Base-by-base conservation (phyloP, 2,888 invertebrate species). In the Sclerodermus sp. region DNA sequence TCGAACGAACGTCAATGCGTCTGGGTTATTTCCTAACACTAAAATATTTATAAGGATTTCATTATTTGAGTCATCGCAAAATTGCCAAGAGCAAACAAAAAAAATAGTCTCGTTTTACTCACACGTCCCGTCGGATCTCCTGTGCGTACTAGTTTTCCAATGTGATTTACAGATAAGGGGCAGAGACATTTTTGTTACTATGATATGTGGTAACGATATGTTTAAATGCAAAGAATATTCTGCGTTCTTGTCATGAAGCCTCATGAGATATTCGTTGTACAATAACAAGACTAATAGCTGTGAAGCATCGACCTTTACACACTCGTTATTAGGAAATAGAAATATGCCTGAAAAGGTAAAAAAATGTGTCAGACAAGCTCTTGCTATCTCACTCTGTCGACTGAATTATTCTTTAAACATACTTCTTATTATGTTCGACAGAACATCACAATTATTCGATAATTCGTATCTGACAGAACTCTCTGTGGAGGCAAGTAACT, bases 391-490 rank as follows among this genome's bases (percentile, higher is more conserved):
- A 46, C 34, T 5, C 13, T 49, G 40, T 53, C n/a, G n/a, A n/a
- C n/a, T n/a, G n/a, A n/a, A n/a, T n/a, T n/a, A n/a, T n/a, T n/a
- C n/a, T n/a, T n/a, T n/a, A n/a, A n/a, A 60, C 69, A 53, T 64
- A 81, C 83, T 82, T 76, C 84, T 75, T 39, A 83, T 64, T 54
- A 82, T 73, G 58, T 77, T 80, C 47, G 76, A 77, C 47, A 79
- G 74, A 15, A 82, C 61, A 37, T 81, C 68, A 72, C 70, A 56
- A 77, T 79, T 52, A 71, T 80, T 63, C 70, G 84, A 76, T 72
- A 88, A 71, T 77, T 86, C 70, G 76, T 83, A 63, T 74, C 87
- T 74, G 70, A 86, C 70, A 76, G 82, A 58, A 71, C 82, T 65
- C 79, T 72, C 85, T 79, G 82, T 83, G 70, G 80, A 80, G 76